Conservation (phyloP, 1,140 invertebrate genomes). For the Zaprionus ornatus region DNA sequence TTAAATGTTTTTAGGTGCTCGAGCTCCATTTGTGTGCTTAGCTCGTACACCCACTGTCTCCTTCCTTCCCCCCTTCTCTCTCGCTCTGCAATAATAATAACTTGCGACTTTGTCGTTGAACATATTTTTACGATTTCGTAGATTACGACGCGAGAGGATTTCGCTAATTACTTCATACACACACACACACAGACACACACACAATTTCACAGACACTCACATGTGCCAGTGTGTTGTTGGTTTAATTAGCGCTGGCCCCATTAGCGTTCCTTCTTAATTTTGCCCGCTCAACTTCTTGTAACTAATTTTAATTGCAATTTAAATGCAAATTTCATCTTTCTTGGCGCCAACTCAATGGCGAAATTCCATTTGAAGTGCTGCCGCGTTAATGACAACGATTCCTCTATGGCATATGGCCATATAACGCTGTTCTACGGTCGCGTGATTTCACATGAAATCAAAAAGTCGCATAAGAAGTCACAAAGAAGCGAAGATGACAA, state of each 20-base stretch:
- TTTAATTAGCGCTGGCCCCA: slow-evolving; percentile 72
- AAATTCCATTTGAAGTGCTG: slow-evolving; percentile 45
- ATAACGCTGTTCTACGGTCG: slow-evolving; percentile 5
- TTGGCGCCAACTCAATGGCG: slow-evolving; percentile 20
- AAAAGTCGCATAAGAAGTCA: slow-evolving; percentile 45
- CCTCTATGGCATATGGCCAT: not conserved
- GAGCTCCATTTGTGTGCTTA: slow-evolving; percentile 1
- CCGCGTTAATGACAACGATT: slow-evolving; percentile 51
- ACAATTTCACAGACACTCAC: not conserved
- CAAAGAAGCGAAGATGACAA: slow-evolving; percentile 46
- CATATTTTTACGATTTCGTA: slow-evolving; percentile 78
- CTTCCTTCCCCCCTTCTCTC: slow-evolving; percentile 3
- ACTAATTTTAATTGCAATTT: slow-evolving; percentile 73
- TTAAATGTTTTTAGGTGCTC: slow-evolving; percentile 79
- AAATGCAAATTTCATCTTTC: slow-evolving; percentile 40
- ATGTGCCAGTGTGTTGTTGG: slow-evolving; percentile 22
- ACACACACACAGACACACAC: not conserved
- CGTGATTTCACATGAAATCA: slow-evolving; percentile 59
- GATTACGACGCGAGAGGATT: slow-evolving; percentile 69
- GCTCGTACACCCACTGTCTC: not conserved
- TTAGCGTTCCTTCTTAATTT: slow-evolving; percentile 69
- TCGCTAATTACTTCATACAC: slow-evolving; percentile 73
- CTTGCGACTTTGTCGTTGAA: slow-evolving; percentile 66
- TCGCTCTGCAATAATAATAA: slow-evolving; percentile 72
- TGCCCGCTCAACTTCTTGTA: slow-evolving; percentile 26